Conservation (phyloP, 2,113 vertebrate species). For the Hiodon tergisus region DNA sequence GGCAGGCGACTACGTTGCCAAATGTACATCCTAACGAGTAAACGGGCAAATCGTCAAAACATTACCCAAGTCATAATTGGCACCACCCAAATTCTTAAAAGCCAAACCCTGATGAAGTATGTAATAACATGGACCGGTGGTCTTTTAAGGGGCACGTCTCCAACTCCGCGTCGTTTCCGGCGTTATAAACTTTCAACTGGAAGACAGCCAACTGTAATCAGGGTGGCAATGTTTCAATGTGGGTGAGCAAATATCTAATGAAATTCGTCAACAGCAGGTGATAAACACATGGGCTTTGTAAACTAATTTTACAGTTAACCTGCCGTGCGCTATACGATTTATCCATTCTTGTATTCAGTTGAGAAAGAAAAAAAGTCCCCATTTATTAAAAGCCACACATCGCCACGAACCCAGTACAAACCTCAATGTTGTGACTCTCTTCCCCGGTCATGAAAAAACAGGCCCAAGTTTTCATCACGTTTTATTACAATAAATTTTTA, state of each 20-base stretch:
- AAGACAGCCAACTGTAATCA: conserved; percentile 5
- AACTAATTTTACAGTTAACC: background rate
- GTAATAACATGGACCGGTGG: background rate
- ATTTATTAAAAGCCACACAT: background rate
- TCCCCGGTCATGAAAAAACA: conserved; percentile 82
- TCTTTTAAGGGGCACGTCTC: background rate
- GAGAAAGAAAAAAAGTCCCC: too few species aligned
- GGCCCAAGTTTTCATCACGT: conserved; percentile 75
- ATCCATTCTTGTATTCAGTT: conserved; percentile 12
- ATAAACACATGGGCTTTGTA: too few species aligned
- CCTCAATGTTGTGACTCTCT: conserved; percentile 67
- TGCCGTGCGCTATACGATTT: conserved; percentile 59
- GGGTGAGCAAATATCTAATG: conserved; percentile 19
- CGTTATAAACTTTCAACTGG: background rate
- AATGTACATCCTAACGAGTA: conserved; percentile 17
- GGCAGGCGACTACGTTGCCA: background rate
- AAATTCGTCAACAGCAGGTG: too few species aligned
- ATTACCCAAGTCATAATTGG: background rate
- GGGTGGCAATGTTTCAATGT: conserved; percentile 26
- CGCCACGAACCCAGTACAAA: conserved; percentile 68
- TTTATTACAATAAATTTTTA: conserved; percentile 85
- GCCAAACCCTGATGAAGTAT: conserved; percentile 15
- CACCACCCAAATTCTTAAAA: conserved; percentile 31
- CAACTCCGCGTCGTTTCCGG: background rate
- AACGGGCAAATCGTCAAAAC: conserved; percentile 18